Percentiles rank a stretch among this genome's conserved stretches.
Conservation (phyloP, 2,888 invertebrate genomes). For the Sarcophaga carnaria region DNA sequence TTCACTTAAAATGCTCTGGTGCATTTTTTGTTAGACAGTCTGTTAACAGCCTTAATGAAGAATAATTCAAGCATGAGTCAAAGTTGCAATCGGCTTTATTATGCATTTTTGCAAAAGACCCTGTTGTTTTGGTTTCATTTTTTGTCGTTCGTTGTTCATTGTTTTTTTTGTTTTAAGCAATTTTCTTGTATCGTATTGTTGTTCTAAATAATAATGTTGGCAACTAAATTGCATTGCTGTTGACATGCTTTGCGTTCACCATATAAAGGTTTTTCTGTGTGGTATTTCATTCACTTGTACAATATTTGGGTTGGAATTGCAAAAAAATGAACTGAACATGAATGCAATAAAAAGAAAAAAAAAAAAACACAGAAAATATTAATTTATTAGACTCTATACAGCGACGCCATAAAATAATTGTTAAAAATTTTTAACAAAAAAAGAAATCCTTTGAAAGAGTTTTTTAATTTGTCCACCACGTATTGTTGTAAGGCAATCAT, state of each 20-base stretch:
- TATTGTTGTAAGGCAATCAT: too few relatives aligned
- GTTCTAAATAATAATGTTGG: slow-evolving; percentile 61
- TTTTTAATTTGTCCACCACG: too few relatives aligned
- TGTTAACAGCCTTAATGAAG: slow-evolving; percentile 22
- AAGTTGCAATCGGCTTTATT: slow-evolving; percentile 47
- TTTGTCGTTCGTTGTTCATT: not conserved
- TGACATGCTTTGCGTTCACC: slow-evolving; percentile 49
- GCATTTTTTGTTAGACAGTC: not conserved
- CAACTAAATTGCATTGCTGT: slow-evolving; percentile 64
- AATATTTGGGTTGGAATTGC: slow-evolving; percentile 59
- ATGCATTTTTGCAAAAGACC: slow-evolving; percentile 57
- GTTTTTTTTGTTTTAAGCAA: slow-evolving; percentile 23
- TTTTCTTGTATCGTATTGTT: slow-evolving; percentile 39
- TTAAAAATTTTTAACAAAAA: not conserved
- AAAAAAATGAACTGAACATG: slow-evolving; percentile 16
- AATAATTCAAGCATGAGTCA: slow-evolving; percentile 12
- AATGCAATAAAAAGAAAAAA: slow-evolving; percentile 41
- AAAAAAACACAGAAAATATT: not conserved
- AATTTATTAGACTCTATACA: not conserved
- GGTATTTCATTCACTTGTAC: slow-evolving; percentile 50
- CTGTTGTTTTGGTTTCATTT: slow-evolving; percentile 2
- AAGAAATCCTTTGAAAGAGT: not conserved
- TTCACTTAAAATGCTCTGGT: not conserved
- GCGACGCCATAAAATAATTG: not conserved
- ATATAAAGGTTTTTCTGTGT: slow-evolving; percentile 27